A percentile compares a stretch with the other conserved stretches of the same genome.
phyloP scores from a whole-genome alignment of 1,140 invertebrate species.

The Hydropsyche tenuis region DNA sequence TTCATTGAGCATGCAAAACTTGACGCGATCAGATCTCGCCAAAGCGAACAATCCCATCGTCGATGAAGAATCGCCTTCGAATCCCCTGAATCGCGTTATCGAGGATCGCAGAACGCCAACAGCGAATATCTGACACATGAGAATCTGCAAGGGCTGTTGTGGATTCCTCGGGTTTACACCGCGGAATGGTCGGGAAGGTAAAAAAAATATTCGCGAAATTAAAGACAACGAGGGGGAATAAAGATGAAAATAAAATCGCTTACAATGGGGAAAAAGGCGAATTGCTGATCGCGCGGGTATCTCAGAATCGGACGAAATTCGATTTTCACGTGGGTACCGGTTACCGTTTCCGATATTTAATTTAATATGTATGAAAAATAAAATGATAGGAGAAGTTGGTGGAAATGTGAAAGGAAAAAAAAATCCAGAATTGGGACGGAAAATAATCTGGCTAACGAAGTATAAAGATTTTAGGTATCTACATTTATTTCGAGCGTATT shows the following conservation, averaged over 20 bases:
- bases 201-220: no score
- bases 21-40: slow-evolving; percentile 8
- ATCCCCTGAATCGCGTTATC: not conserved
- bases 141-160: no score
- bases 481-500: no score
- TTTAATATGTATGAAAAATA: no score
- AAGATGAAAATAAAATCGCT: slow-evolving; percentile 24
- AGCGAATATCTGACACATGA: no score
- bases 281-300: not conserved
- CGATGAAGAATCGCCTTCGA: slow-evolving; percentile 6
- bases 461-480: no score
- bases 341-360: not conserved
- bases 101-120: not conserved
- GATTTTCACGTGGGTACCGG: not conserved
- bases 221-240: not conserved
- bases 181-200: no score
- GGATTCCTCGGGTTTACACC: no score
- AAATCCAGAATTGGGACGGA: no score
- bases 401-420: no score
- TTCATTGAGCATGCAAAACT: slow-evolving; percentile 21
- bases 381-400: no score
- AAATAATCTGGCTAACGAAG: no score
- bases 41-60: slow-evolving; percentile 11
- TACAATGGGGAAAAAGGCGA: slow-evolving; percentile 2
- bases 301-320: slow-evolving; percentile 4